Evolutionary conservation across 2,113 vertebrate genomes (phyloP).

Genomic region (Columba livia): DNA sequence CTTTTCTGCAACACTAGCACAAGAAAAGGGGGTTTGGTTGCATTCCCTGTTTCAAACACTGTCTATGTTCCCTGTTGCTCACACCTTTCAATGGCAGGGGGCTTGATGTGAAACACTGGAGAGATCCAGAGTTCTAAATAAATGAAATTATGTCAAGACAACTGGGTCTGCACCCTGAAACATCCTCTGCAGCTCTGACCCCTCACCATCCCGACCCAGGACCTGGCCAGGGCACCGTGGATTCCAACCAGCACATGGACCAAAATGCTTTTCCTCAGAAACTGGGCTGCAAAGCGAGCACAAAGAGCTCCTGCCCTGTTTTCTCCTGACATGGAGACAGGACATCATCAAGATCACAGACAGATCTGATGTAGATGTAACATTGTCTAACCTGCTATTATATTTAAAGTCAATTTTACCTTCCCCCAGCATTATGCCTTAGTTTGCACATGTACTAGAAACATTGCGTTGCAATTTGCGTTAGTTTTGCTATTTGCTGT

Average conservation of each 20-base stretch:
- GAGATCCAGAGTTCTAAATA: background rate
- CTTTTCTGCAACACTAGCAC: background rate
- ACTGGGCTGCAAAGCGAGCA: accelerated
- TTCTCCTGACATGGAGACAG: background rate
- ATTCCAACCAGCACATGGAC: background rate
- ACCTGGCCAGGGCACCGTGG: background rate
- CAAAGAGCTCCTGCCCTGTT: background rate
- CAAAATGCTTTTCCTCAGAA: background rate
- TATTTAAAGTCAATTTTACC: background rate
- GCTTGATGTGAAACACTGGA: background rate
- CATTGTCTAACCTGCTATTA: background rate
- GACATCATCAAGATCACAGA: background rate
- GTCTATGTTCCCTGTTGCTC: background rate
- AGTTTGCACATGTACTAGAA: background rate
- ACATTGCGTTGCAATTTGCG: background rate
- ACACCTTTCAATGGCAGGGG: background rate
- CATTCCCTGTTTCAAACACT: background rate
- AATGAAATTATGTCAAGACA: background rate
- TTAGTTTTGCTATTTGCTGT: background rate
- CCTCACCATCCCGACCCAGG: background rate
- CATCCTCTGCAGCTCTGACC: background rate
- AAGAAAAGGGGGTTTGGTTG: background rate
- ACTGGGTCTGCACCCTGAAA: background rate
- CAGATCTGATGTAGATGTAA: background rate
- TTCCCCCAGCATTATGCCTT: background rate